Evolutionary conservation across 2,113 vertebrate species (phyloP), one percentile per base, ranked within the genome.

Genomic region (Corapipo altera): DNA sequence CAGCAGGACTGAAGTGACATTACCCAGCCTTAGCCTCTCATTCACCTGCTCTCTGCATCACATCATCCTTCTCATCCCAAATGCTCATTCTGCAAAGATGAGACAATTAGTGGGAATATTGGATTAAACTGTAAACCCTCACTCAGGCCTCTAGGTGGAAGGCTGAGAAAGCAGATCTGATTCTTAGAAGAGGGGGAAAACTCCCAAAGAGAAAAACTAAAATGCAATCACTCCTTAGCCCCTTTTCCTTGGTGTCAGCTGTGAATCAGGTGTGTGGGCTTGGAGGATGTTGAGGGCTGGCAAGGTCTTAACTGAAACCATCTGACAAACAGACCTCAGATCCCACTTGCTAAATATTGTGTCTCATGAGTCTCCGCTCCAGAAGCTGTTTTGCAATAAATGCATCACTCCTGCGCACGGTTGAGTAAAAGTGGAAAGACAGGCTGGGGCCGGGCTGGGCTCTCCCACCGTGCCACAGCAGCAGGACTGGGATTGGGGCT

Each of bases 361-460:
- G 77, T 73, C 74, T 82, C 74, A 15, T 1, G 73, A 62, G 52
- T 3, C 85, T 89, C 70, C 23, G 7, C 43, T 85, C 94, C 89
- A 62, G 64, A 12, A 43, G 81, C 55, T 80, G 78, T 96, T 89
- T 96, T 93, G 96, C 91, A 97, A 96, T 43, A 49, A 76, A 78
- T 21, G 44, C 85, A 93, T 93, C 79, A 91, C 41, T 86, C 67
- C 43, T 35, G 77, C 46, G 58, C 74, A 1, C 10, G 14, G 57
- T 95, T 94, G 93, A 93, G 96, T n/a, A 96, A 92, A 95, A 95
- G 95, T 33, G 95, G 95, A 96, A 96, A 97, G 88, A 84, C 92
- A 48, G 59, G 85, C 88, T 57, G 88, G 44, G 85, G 35, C 85
- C 32, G 10, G 73, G 89, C 83, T 0, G 73, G 2, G 52, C 41